Conservation (phyloP, 1,140 invertebrate species). For the fruit fly (Drosophila melanogaster) region DNA sequence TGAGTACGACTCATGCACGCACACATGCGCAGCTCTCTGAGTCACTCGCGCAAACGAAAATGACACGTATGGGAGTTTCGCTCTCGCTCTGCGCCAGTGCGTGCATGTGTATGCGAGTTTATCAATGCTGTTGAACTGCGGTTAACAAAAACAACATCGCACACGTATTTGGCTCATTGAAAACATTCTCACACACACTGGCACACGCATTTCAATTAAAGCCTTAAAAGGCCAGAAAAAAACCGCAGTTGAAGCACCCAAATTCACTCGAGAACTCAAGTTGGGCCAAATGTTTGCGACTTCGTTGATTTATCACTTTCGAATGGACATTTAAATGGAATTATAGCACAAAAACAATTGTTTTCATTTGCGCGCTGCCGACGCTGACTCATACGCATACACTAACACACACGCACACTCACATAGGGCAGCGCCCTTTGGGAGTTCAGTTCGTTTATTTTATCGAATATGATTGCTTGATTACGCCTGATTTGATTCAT, state of each 20-base stretch:
- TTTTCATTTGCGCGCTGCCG: conserved; percentile 36
- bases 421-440: conserved; percentile 18
- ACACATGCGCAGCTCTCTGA: conserved; percentile 23
- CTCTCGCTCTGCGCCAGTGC: not conserved
- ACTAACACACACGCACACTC: conserved; percentile 11
- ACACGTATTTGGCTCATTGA: conserved; percentile 44
- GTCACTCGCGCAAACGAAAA: conserved; percentile 32
- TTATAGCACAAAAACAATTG: conserved; percentile 21
- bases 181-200: conserved; percentile 35
- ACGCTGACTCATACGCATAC: conserved; percentile 51
- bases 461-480: no score
- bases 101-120: conserved; percentile 25
- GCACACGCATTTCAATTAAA: conserved; percentile 35
- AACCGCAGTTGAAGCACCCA: conserved; percentile 22
- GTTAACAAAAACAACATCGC: conserved; percentile 36
- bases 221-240: conserved; percentile 47
- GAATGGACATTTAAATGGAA: not conserved
- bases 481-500: conserved; percentile 2
- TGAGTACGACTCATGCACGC: conserved; percentile 22
- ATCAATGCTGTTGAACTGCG: conserved; percentile 60
- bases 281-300: conserved; percentile 12
- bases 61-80: conserved; percentile 43
- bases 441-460: not conserved
- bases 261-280: conserved; percentile 10
- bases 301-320: conserved; percentile 18